Conservation (phyloP, 2,113 vertebrate genomes). For the Phasianus colchicus region DNA sequence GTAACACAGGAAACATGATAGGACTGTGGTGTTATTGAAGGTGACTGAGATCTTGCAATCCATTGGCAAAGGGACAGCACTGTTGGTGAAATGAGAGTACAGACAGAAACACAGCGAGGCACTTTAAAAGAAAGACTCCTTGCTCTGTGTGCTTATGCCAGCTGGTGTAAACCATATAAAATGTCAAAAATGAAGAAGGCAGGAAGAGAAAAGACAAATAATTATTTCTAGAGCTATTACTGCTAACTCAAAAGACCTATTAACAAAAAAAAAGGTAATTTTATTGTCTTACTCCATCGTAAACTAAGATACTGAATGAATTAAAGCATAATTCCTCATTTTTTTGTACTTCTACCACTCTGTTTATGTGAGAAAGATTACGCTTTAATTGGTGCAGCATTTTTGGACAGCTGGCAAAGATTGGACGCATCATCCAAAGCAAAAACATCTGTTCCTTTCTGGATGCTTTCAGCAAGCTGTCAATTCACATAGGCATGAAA, state of each 20-base stretch:
- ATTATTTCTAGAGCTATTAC: not conserved
- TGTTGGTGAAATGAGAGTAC: slow-evolving; percentile 11
- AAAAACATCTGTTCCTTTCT: slow-evolving; percentile 25
- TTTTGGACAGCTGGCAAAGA: not conserved
- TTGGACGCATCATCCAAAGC: not conserved
- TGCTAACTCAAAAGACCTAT: not conserved
- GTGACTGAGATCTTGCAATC: slow-evolving; percentile 9
- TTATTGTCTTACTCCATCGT: not conserved
- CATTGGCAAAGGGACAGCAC: not conserved
- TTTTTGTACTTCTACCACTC: not conserved
- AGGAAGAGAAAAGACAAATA: not conserved
- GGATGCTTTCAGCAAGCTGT: not conserved
- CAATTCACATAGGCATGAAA: slow-evolving; percentile 9
- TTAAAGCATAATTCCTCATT: not conserved
- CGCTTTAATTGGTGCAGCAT: not conserved
- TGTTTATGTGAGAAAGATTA: not conserved
- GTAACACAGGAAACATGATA: not conserved
- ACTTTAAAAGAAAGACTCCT: not conserved
- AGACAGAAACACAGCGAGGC: not conserved
- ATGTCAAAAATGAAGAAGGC: not conserved
- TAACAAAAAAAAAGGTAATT: not conserved
- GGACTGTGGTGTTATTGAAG: not conserved
- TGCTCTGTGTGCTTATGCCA: not conserved
- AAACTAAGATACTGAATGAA: not conserved
- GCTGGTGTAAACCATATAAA: not conserved